Base-by-base conservation (phyloP, 1,140 invertebrate species). In the Agrypnia vestita region DNA sequence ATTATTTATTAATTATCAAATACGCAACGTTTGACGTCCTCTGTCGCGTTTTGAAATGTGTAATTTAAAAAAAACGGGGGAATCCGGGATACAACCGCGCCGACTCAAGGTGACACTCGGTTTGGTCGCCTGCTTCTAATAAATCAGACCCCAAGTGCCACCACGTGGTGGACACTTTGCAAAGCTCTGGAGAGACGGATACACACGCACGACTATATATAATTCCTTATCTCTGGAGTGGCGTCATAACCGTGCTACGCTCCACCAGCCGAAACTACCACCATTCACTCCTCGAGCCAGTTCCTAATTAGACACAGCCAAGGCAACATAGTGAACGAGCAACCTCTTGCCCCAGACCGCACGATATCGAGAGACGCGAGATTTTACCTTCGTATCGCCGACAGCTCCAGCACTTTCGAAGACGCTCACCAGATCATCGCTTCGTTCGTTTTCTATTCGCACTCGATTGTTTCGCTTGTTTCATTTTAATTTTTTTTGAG, bases 111-210 rank as follows among this genome's bases (percentile, higher is more conserved):
- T 35, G 25, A 35, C 25, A 35, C 25, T 35, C 6, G 6, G 25
- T 35, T 35, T n/a, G n/a, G n/a, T n/a, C n/a, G n/a, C n/a, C n/a
- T n/a, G n/a, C n/a, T 35, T 35, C 6, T 1, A 15, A 56, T 56
- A 15, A 56, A 56, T 56, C 53, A 56, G 53, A 15, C 6, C 12
- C 12, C 7, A 56, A 56, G 9, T 56, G 53, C 53, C 3, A 56
- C 12, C 53, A 56, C 53, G 53, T 56, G 53, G 15, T 56, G 12
- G 7, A 56, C 53, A 56, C 53, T 56, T 56, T 56, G 53, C 53
- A 19, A 56, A 56, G 15, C 53, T 56, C 53, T 56, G 53, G 53
- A 0, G 10, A 3, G 10, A 3, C 15, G 53, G 13, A 12, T 19
- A 56, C 53, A 56, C n/a, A 56, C 19, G 1, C 6, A 17, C 0